These are phyloP conservation scores for Rhynchonycteris naso DNA, from an alignment of 2,797 vertebrate species.

Conservation along the genomic window DNA sequence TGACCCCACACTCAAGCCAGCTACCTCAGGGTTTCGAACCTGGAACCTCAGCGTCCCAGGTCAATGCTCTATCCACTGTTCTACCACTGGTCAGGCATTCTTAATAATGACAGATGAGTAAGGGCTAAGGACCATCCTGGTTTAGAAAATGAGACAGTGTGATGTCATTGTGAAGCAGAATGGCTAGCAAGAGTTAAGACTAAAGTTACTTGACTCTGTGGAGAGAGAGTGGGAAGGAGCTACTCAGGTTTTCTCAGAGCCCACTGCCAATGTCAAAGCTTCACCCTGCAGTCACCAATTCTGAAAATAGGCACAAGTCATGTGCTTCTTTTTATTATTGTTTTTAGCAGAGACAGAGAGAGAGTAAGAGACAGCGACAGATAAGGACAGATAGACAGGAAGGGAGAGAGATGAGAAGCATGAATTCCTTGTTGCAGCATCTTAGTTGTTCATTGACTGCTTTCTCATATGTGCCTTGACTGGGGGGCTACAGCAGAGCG, in stretches of 20 bases:
- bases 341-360: too few relatives aligned
- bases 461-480: too few relatives aligned
- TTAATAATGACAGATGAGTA: slow-evolving; percentile 24
- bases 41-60: too few relatives aligned
- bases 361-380: too few relatives aligned
- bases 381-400: too few relatives aligned
- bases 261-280: slow-evolving; percentile 3
- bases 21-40: too few relatives aligned
- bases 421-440: too few relatives aligned
- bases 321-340: neutral
- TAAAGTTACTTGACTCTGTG: neutral
- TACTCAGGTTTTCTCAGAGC: neutral
- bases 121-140: neutral
- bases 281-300: neutral
- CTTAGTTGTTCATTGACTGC: too few relatives aligned
- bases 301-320: neutral
- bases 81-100: neutral
- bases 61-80: too few relatives aligned
- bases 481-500: too few relatives aligned
- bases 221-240: neutral
- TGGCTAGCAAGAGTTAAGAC: slow-evolving; percentile 15
- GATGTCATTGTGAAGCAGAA: neutral
- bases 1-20: too few relatives aligned
- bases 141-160: slow-evolving; percentile 40
- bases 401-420: too few relatives aligned